Evolutionary conservation across 2,113 vertebrate genomes (phyloP).

Genomic region (Cebidichthys violaceus): DNA sequence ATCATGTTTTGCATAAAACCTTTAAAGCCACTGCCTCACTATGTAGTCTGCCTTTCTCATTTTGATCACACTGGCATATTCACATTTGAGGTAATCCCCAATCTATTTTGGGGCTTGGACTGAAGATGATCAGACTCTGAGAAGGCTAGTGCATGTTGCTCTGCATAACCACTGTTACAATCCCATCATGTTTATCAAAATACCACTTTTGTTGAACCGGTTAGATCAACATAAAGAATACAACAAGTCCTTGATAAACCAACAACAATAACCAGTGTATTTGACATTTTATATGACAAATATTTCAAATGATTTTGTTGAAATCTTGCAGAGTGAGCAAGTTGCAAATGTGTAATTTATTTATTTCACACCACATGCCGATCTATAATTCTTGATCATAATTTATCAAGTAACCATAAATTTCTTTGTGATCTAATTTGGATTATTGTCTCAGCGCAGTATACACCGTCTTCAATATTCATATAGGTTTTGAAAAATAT

Average conservation of each 20-base stretch:
- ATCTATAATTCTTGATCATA: conserved; percentile 8
- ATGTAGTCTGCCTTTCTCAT: conserved; percentile 68
- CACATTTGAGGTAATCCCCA: conserved; percentile 80
- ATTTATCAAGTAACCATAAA: conserved; percentile 9
- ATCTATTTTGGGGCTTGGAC: conserved; percentile 73
- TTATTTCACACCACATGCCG: background rate
- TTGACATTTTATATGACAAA: background rate
- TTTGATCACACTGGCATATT: conserved; percentile 80
- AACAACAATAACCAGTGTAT: background rate
- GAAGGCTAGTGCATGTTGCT: conserved; percentile 47
- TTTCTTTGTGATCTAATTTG: background rate
- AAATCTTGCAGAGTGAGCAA: background rate
- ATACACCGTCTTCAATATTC: conserved; percentile 5
- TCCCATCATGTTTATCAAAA: conserved; percentile 46
- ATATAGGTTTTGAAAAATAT: conserved; percentile 34
- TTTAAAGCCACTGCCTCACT: conserved; percentile 78
- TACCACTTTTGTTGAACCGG: conserved; percentile 6
- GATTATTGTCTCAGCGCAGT: conserved; percentile 11
- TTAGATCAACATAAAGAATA: background rate
- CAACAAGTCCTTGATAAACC: background rate
- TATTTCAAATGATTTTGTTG: background rate
- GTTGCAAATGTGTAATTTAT: background rate
- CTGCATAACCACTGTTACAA: conserved; percentile 44
- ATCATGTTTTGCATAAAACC: conserved; percentile 85
- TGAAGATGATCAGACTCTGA: conserved; percentile 62